These are phyloP conservation scores for Marisa cornuarietis DNA, from an alignment of 1,140 invertebrate species.

Conservation along the genomic window DNA sequence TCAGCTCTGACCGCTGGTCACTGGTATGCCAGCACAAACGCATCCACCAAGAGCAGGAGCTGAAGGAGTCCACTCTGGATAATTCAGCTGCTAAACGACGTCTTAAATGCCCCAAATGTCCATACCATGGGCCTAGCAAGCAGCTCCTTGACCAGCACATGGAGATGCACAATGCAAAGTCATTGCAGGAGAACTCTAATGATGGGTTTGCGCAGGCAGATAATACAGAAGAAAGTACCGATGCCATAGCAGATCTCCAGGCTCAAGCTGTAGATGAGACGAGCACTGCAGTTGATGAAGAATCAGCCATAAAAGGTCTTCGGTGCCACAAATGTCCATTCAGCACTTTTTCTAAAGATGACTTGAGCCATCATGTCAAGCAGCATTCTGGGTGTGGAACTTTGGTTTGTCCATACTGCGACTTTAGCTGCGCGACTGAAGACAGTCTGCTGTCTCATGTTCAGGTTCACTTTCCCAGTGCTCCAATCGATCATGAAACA, in stretches of 20 bases:
- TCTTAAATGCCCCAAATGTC: constrained; percentile 37
- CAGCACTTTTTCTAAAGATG: constrained; percentile 42
- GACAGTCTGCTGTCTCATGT: constrained; percentile 47
- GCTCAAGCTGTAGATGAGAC: neutral
- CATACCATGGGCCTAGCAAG: constrained; percentile 35
- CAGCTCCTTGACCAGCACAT: constrained; percentile 40
- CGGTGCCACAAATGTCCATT: constrained; percentile 59
- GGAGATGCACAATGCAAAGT: constrained; percentile 31
- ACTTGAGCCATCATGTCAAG: constrained; percentile 43
- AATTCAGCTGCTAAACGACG: neutral
- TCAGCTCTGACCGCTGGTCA: constrained; percentile 49
- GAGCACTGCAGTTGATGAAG: neutral
- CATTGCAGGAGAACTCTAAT: neutral
- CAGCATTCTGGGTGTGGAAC: constrained; percentile 42
- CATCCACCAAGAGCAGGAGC: constrained; percentile 42
- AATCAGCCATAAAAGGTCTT: constrained; percentile 27
- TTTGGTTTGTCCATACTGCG: constrained; percentile 56
- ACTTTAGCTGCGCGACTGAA: constrained; percentile 46
- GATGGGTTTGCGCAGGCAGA: neutral
- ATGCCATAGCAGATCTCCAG: neutral
- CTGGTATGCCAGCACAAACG: constrained; percentile 53
- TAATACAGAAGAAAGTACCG: neutral
- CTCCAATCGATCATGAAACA: constrained; percentile 40
- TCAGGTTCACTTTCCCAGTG: constrained; percentile 54
- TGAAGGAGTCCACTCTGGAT: neutral